A percentile compares a stretch with the other conserved stretches of the same genome.
Evolutionary conservation across 2,797 vertebrate species (phyloP).

Genomic region (Buceros bicornis): DNA sequence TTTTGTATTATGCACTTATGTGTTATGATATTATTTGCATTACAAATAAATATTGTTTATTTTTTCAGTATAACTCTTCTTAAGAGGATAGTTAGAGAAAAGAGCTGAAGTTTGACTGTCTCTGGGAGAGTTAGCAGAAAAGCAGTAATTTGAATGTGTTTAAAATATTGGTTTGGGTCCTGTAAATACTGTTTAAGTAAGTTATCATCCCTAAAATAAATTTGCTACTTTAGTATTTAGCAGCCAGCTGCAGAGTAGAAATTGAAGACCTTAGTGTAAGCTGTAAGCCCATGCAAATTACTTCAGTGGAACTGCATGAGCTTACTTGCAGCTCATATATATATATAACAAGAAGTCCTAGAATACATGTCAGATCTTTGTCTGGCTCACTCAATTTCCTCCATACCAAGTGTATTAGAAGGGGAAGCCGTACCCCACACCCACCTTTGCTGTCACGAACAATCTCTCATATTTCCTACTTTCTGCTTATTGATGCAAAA

Average conservation of each 20-base stretch:
- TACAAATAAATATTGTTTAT: background rate
- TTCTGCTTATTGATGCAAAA: background rate
- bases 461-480: background rate
- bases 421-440: background rate
- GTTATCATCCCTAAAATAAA: constrained; percentile 4
- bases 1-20: background rate
- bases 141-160: background rate
- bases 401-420: background rate
- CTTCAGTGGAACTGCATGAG: background rate
- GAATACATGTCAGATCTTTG: background rate
- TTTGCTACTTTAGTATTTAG: background rate
- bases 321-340: background rate
- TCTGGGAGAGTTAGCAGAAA: background rate
- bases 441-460: background rate
- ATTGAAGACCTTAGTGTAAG: background rate
- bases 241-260: background rate
- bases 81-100: background rate
- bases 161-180: background rate
- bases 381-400: background rate
- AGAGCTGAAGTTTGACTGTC: background rate
- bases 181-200: constrained; percentile 20
- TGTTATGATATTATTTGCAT: background rate
- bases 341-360: background rate
- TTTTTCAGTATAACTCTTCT: background rate
- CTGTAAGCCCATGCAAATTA: background rate